phyloP scores from a whole-genome alignment of 2,113 vertebrate species.

The Brachyhypopomus gauderio region DNA sequence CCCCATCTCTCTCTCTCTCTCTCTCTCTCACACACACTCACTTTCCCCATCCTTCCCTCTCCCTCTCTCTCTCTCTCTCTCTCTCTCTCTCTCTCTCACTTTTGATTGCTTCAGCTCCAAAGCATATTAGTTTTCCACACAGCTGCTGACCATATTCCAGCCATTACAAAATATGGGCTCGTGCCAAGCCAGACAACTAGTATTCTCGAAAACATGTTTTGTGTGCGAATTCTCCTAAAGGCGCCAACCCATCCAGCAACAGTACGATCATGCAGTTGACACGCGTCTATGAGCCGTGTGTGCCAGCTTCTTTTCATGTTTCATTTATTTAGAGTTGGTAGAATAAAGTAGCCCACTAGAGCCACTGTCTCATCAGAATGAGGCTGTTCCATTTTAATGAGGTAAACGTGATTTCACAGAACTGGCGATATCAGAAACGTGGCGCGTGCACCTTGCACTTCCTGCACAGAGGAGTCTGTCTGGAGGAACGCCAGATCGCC shows the following conservation, averaged over 20 bases:
- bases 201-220: constrained; percentile 14
- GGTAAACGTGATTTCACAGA: constrained; percentile 38
- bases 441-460: not conserved
- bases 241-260: constrained; percentile 13
- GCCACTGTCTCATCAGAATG: constrained; percentile 33
- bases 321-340: not conserved
- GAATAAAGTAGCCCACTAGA: constrained; percentile 8
- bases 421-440: constrained; percentile 21
- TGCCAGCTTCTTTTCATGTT: not conserved
- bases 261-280: not conserved
- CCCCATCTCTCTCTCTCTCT: not conserved
- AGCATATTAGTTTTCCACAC: not conserved
- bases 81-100: not conserved
- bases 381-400: constrained; percentile 22
- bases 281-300: not conserved
- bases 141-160: not conserved
- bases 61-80: not conserved
- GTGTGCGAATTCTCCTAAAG: constrained; percentile 5
- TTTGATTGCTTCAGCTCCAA: too few species aligned
- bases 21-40: not conserved
- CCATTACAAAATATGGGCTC: not conserved
- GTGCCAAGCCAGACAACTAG: not conserved
- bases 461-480: not conserved
- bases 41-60: too few species aligned
- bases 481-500: not conserved